Percentiles rank a stretch among this genome's conserved stretches.
phyloP scores from a whole-genome alignment of 2,113 vertebrate genomes.

The Sylvicapra grimmia region DNA sequence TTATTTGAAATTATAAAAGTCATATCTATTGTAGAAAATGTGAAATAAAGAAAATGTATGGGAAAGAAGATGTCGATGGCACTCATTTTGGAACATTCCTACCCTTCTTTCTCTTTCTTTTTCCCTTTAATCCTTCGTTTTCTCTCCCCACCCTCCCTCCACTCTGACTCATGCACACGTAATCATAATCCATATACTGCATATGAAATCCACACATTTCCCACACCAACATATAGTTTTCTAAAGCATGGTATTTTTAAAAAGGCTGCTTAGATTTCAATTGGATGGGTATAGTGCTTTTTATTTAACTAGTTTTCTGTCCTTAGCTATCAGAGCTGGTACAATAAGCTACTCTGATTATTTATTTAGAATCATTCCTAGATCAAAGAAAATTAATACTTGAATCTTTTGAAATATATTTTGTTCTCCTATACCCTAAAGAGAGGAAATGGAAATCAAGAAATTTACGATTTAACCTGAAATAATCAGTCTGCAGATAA shows the following conservation, averaged over 20 bases:
- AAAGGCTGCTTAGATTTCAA: not conserved
- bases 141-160: not conserved
- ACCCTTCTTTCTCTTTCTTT: not conserved
- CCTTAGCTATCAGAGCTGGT: not conserved
- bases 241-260: not conserved
- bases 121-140: not conserved
- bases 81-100: not conserved
- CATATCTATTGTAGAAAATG: not conserved
- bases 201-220: not conserved
- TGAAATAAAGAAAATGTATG: not conserved
- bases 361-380: slow-evolving; percentile 8
- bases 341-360: not conserved
- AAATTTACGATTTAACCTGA: slow-evolving; percentile 54
- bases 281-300: not conserved
- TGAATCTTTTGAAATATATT: not conserved
- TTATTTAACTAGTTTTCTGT: not conserved
- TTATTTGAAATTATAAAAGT: not conserved
- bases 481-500: slow-evolving; percentile 25
- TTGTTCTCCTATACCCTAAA: not conserved
- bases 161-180: too few species aligned
- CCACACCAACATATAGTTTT: not conserved
- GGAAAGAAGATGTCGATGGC: not conserved
- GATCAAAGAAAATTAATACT: not conserved
- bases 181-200: not conserved
- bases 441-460: slow-evolving; percentile 23